Base-by-base conservation (phyloP, 2,888 invertebrate genomes). In the Autographa gamma region DNA sequence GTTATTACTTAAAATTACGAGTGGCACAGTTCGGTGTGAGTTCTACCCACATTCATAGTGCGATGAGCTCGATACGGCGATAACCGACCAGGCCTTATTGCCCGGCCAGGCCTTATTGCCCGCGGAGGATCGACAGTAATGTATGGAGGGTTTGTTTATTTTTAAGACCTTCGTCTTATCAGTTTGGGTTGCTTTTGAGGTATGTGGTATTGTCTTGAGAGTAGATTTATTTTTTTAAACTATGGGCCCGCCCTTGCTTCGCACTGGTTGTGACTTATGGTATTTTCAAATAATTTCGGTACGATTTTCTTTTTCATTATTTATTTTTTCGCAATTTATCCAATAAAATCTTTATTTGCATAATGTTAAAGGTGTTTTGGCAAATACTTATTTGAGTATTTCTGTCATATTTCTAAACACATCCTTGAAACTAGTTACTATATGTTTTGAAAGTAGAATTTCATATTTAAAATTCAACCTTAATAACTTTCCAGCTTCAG, bases 11-110 rank as follows among this genome's bases (percentile, higher is more conserved):
- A 63, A 54, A 74, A 62, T 71, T 71, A 68, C 63, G 66, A 60
- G 31, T 63, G 9, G 31, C 54, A 66, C 54, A 48, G 38, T 76
- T 66, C 73, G 60, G 67, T 77, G 60, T 74, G 64, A 71, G 63
- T 52, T 38, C 64, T 60, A 71, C 78, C 76, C 69, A 82, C 63
- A 74, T 81, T 75, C 71, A 63, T 75, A 74, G 78, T 68, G 19
- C 69, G 58, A 72, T 73, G 69, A 64, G 71, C 69, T 18, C 69
- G 72, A 75, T 79, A 73, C 52, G 60, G 32, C 69, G 79, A 80
- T 82, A 73, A 65, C 74, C 38, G 60, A 70, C 67, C 25, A 25
- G 25, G 2, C 25, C 25, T 25, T n/a, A n/a, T n/a, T n/a, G n/a
- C 75, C 77, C 75, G 77, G 69, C 67, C 63, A 54, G n/a, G 38